Percentiles rank a stretch among this genome's conserved stretches.
These are phyloP conservation scores for Drosophila saltans DNA, from an alignment of 1,140 invertebrate species.

Conservation along the genomic window DNA sequence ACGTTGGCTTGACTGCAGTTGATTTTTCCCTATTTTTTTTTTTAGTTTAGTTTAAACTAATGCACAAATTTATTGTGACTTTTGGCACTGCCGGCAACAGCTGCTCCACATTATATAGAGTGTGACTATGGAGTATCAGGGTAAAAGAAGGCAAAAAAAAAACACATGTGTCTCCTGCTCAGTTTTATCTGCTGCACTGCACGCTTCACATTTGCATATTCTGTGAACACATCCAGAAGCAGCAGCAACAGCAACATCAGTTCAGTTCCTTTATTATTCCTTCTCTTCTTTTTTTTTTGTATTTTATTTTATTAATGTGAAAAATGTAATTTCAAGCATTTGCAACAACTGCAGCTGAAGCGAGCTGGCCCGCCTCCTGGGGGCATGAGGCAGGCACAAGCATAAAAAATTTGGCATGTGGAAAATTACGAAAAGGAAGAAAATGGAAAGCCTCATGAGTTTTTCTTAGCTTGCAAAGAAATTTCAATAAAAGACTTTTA, in stretches of 20 bases:
- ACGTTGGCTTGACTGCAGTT: background rate
- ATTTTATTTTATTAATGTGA: constrained; percentile 71
- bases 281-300: constrained; percentile 47
- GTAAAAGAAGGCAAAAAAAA: constrained; percentile 14
- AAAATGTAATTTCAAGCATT: constrained; percentile 76
- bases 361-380: background rate
- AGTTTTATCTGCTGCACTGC: constrained; percentile 71
- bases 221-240: constrained; percentile 44
- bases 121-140: constrained; percentile 42
- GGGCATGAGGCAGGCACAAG: constrained; percentile 28
- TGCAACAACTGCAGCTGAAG: constrained; percentile 43
- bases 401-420: constrained; percentile 60
- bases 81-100: constrained; percentile 75
- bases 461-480: constrained; percentile 9
- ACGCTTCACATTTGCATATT: constrained; percentile 77
- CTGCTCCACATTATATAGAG: constrained; percentile 68
- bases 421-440: constrained; percentile 50
- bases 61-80: constrained; percentile 77
- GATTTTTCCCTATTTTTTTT: too few species aligned
- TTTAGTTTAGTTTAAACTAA: constrained; percentile 45
- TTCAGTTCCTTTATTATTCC: constrained; percentile 39
- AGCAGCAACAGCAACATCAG: constrained; percentile 23
- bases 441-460: constrained; percentile 15
- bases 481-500: constrained; percentile 27
- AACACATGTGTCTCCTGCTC: constrained; percentile 57